phyloP scores from a whole-genome alignment of 2,888 invertebrate genomes.

The Lomographa bimaculata region DNA sequence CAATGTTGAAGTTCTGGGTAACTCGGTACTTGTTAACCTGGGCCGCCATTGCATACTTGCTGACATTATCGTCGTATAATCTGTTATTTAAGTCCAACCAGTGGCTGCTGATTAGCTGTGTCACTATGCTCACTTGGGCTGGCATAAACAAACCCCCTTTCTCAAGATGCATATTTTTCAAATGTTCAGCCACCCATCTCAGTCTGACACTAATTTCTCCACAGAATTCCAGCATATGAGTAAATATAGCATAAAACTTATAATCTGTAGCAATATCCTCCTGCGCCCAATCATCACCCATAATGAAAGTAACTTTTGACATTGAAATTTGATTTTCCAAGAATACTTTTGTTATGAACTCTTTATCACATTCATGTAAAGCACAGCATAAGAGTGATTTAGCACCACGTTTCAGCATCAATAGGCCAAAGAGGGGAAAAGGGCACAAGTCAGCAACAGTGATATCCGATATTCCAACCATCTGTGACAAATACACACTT shows the following conservation, averaged over 20 bases:
- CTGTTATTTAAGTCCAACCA: conserved; percentile 84
- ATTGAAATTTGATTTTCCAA: conserved; percentile 63
- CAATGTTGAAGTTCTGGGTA: conserved; percentile 79
- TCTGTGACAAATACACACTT: conserved; percentile 64
- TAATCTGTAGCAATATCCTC: conserved; percentile 48
- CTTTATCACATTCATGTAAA: conserved; percentile 56
- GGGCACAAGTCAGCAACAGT: conserved; percentile 83
- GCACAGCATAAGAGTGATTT: conserved; percentile 71
- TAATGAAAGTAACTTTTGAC: conserved; percentile 60
- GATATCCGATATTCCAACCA: conserved; percentile 54
- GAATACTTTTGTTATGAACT: conserved; percentile 70
- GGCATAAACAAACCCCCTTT: conserved; percentile 80
- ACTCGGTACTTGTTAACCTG: conserved; percentile 85
- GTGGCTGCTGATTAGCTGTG: conserved; percentile 83
- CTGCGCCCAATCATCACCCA: conserved; percentile 54
- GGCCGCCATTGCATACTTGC: conserved; percentile 77
- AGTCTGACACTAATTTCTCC: conserved; percentile 80
- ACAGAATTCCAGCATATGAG: conserved; percentile 79
- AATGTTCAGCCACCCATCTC: conserved; percentile 48
- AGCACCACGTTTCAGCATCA: conserved; percentile 77
- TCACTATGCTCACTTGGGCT: conserved; percentile 72
- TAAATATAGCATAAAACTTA: conserved; percentile 80
- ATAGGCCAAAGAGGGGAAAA: conserved; percentile 85
- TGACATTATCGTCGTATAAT: conserved; percentile 82
- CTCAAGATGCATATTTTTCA: conserved; percentile 59